These are phyloP conservation scores for Eristalis tenax DNA, from an alignment of 2,888 invertebrate species.

Conservation along the genomic window DNA sequence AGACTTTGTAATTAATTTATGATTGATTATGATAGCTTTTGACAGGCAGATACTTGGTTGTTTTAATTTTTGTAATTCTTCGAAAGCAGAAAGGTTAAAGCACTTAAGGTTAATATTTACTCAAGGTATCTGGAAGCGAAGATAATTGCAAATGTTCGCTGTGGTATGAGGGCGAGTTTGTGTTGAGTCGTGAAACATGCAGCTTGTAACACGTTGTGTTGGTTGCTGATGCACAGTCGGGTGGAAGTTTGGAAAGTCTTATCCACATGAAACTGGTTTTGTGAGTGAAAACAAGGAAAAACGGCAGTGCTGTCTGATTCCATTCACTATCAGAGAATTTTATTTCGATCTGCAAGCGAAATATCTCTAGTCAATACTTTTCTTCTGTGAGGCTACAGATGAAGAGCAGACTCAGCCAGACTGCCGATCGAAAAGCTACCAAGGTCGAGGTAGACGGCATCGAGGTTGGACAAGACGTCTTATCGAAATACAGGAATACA, in stretches of 20 bases:
- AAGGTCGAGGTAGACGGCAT: no score
- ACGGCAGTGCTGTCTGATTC: no score
- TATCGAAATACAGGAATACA: no score
- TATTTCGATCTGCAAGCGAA: no score
- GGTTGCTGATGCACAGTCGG: no score
- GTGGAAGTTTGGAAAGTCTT: no score
- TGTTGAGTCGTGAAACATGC: background rate
- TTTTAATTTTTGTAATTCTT: background rate
- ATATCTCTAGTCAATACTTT: no score
- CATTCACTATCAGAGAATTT: no score
- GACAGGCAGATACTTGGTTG: constrained; percentile 11
- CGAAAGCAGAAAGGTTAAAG: background rate
- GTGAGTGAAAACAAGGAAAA: background rate
- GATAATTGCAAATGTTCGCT: background rate
- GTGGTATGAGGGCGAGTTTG: background rate
- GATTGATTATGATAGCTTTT: constrained; percentile 45
- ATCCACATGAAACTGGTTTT: background rate
- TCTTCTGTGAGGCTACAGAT: no score
- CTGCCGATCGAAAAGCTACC: no score
- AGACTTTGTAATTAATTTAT: constrained; percentile 22
- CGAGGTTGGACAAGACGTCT: no score
- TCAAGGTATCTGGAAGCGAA: background rate
- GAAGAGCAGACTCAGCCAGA: no score
- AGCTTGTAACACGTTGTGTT: background rate
- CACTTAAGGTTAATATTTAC: background rate